Conservation (phyloP, 30 jellyfish, hydroid and myxozoan genomes). For the Aurelia aurita region DNA sequence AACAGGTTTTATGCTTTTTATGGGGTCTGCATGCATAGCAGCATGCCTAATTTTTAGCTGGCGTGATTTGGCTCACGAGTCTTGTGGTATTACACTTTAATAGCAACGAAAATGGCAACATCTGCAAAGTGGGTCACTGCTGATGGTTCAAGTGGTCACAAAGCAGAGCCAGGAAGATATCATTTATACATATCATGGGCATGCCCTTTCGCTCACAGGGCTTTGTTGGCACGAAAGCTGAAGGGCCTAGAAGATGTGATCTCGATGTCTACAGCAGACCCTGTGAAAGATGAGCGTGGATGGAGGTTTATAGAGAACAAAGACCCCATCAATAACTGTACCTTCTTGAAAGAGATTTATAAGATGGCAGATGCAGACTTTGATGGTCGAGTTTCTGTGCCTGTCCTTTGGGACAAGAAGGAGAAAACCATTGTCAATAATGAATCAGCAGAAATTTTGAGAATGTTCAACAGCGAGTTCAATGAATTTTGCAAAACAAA, state of each 20-base stretch:
- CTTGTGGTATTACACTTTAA: neutral
- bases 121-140: constrained; percentile 46
- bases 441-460: constrained; percentile 86
- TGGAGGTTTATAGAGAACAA: constrained; percentile 80
- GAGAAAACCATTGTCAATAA: constrained; percentile 79
- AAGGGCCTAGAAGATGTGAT: constrained; percentile 90
- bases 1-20: no score
- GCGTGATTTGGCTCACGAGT: no score
- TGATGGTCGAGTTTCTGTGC: constrained; percentile 88
- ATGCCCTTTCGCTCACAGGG: constrained; percentile 93
- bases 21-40: no score
- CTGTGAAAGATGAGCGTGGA: constrained; percentile 65
- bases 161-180: constrained; percentile 85
- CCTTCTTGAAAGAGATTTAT: constrained; percentile 69
- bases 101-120: constrained; percentile 4
- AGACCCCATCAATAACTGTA: constrained; percentile 75
- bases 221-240: constrained; percentile 45
- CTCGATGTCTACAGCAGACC: constrained; percentile 69
- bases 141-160: constrained; percentile 80
- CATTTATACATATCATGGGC: constrained; percentile 83
- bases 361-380: constrained; percentile 83
- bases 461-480: constrained; percentile 85
- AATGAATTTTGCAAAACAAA: constrained; percentile 75
- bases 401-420: constrained; percentile 89
- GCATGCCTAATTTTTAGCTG: no score